Evolutionary conservation across 2,113 vertebrate genomes (phyloP), one percentile per base, ranked within the genome.

Genomic region (Forbesichthys agassizii): DNA sequence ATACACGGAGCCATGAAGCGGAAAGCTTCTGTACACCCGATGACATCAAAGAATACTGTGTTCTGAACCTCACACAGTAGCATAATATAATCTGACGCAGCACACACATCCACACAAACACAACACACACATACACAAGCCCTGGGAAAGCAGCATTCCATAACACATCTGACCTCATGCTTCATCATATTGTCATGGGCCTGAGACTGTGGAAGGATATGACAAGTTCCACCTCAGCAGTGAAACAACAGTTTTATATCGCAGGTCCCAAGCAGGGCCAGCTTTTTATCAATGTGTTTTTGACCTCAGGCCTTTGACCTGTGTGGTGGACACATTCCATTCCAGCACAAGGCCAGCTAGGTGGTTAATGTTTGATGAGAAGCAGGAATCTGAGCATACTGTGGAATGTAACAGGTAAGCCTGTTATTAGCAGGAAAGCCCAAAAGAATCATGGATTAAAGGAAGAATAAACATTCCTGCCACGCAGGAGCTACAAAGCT

Each of bases 171-270:
- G 36, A 42, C 14, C 27, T 48, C 66, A 18, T 11, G 56, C 33
- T 69, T 73, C 52, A 61, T n/a, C 14, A 63, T 48, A 48, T 20
- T 61, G 20, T 47, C 55, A 56, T n/a, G 14, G 33, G 51, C 46
- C 1, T 16, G 55, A 9, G 46, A 51, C 53, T 36, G 33, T n/a
- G n/a, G 8, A 61, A 55, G 57, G 64, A 59, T 53, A 42, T 3
- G 13, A 51, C 12, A 1, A 1, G 36, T 11, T 54, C 11, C 13
- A 58, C n/a, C 16, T 66, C 6, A 61, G 8, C 47, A 27, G 9
- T 60, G 18, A 27, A 61, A 56, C 11, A 14, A 11, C 11, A 11
- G 12, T 42, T 6, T 36, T 16, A 14, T 55, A 11, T 54, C n/a
- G 20, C 18, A 11, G 48, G 20, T 27, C 20, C 60, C 48, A 36